Percentiles rank a stretch among this genome's conserved stretches.
These are phyloP conservation scores for Aporrectodea caliginosa DNA, from an alignment of 1,140 invertebrate genomes.

Conservation along the genomic window DNA sequence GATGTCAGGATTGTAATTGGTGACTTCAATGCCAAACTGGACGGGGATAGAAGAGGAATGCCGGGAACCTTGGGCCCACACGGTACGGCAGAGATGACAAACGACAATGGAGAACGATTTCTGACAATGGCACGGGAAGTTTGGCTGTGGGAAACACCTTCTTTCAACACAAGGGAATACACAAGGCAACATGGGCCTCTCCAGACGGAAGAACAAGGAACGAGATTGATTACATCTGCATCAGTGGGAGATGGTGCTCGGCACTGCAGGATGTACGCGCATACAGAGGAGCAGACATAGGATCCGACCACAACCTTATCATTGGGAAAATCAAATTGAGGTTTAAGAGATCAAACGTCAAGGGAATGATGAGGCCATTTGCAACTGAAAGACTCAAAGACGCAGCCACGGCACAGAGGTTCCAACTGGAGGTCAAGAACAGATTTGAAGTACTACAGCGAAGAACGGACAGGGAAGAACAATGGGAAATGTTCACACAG, in stretches of 20 bases:
- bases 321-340: not conserved
- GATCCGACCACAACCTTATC: not conserved
- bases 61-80: not conserved
- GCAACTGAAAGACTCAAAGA: not conserved
- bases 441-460: not conserved
- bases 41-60: not conserved
- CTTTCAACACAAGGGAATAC: not conserved
- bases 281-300: not conserved
- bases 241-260: not conserved
- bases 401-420: not conserved
- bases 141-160: not conserved
- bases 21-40: not conserved
- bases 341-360: not conserved
- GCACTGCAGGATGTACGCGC: not conserved
- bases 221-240: not conserved
- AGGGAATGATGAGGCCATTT: not conserved
- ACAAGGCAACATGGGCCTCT: not conserved
- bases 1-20: not conserved
- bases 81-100: not conserved
- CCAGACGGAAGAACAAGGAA: not conserved
- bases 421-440: not conserved
- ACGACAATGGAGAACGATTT: not conserved
- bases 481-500: not conserved
- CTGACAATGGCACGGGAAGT: not conserved
- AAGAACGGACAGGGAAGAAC: not conserved